A percentile compares a stretch with the other conserved stretches of the same genome.
These are phyloP conservation scores for Brachymystax lenok DNA, from an alignment of 2,797 vertebrate genomes.

Conservation along the genomic window DNA sequence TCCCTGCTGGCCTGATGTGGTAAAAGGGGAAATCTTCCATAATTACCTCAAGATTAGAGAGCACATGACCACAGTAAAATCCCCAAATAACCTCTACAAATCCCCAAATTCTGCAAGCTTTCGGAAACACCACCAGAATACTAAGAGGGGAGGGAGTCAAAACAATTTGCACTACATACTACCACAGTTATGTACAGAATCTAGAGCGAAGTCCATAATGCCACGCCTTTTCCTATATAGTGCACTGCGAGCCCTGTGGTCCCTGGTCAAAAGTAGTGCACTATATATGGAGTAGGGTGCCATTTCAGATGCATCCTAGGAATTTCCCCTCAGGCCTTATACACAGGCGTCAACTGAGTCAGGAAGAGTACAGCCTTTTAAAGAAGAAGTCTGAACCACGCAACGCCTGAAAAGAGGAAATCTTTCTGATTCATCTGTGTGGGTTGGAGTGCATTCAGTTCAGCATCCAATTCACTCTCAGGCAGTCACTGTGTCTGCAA, in stretches of 20 bases:
- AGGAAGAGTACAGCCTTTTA: background rate
- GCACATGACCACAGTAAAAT: constrained; percentile 45
- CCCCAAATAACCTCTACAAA: constrained; percentile 57
- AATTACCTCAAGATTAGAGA: constrained; percentile 51
- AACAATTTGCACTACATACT: background rate
- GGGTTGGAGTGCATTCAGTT: background rate
- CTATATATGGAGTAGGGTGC: background rate
- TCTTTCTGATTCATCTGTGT: background rate
- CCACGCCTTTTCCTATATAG: background rate
- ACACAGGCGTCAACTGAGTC: background rate
- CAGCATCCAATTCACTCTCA: background rate
- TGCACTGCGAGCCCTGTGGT: background rate
- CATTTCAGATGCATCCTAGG: background rate
- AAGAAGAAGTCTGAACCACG: background rate
- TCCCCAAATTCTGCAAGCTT: constrained; percentile 17
- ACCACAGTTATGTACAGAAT: background rate
- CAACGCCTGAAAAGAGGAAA: background rate
- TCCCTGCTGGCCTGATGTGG: constrained; percentile 45
- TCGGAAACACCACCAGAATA: background rate
- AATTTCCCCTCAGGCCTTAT: background rate
- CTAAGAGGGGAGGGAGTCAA: background rate
- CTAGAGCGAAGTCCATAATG: background rate
- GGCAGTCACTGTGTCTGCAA: background rate
- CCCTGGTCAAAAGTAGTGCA: background rate
- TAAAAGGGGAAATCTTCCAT: constrained; percentile 57